Evolutionary conservation across 2,888 invertebrate species (phyloP).

Genomic region (Chrysolina oricalcia): DNA sequence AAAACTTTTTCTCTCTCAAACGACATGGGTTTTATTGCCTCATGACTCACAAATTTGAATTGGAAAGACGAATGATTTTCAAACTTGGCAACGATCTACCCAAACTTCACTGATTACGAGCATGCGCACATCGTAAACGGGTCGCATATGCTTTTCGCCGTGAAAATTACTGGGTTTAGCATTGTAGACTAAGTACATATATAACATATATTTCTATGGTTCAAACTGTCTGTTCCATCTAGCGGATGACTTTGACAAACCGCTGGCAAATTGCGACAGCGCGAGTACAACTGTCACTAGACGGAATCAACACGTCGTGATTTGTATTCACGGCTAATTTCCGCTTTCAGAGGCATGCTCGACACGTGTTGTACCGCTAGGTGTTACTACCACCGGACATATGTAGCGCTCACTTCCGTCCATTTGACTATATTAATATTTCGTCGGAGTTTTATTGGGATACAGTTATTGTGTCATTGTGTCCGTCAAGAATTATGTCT

Average conservation of each 20-base stretch:
- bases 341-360: constrained; percentile 55
- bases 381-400: constrained; percentile 56
- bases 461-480: constrained; percentile 48
- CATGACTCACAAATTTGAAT: too few species aligned
- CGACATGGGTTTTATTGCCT: too few species aligned
- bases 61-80: too few species aligned
- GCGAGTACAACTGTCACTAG: constrained; percentile 51
- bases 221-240: too few species aligned
- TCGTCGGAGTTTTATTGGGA: constrained; percentile 40
- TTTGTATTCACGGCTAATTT: constrained; percentile 61
- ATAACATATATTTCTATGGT: too few species aligned
- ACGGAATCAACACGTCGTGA: constrained; percentile 54
- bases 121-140: too few species aligned
- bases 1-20: too few species aligned
- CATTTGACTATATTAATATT: constrained; percentile 47
- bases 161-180: too few species aligned
- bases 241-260: constrained; percentile 43
- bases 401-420: constrained; percentile 54
- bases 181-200: too few species aligned
- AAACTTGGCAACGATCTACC: too few species aligned
- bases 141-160: too few species aligned
- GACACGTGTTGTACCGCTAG: constrained; percentile 58
- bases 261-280: constrained; percentile 50
- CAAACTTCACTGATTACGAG: too few species aligned
- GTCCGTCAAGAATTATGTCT: constrained; percentile 32